Evolutionary conservation across 37 sponge, comb jelly and placozoan species (phyloP), one percentile per base, ranked within the genome.

Genomic region (Aplysina aerophoba): DNA sequence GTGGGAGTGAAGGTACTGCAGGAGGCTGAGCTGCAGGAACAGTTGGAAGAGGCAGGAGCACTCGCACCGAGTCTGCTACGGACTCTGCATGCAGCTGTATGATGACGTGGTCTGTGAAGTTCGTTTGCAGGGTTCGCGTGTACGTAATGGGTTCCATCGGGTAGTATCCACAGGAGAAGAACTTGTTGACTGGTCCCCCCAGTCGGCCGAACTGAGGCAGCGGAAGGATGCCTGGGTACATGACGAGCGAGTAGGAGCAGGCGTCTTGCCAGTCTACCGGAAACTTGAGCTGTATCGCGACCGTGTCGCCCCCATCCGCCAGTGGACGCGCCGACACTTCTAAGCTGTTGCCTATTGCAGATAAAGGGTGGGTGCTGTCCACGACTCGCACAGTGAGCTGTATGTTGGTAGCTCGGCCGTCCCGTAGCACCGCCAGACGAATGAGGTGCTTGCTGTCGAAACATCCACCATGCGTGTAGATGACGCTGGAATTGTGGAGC

Each of bases 121-220:
- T 62, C 64, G 28, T 27, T 11, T 4, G 24, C 28, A 2, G 2
- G 11, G 28, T 62, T 4, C 64, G 50, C 50, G 50, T 44, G 53
- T 75, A 75, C 3, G 41, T 22, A 36, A 75, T 19, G 2, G 78
- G 53, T 4, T 75, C 78, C 21, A 12, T 50, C 17, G 78, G 28
- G 44, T 17, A 24, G 78, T 36, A 75, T 37, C 78, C 78, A 75
- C 78, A 75, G 38, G 78, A n/a, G 37, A 40, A 50, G 2, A 19
- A 15, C 14, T 50, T 5, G 54, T 75, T 75, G 15, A 75, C 40
- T 19, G 78, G 78, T 1, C 78, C 78, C 5, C n/a, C 3, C 13
- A 75, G n/a, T 16, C 12, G 25, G 17, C 78, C 78, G 22, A 6
- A 75, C 4, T 40, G 78, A 31, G 78, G 78, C 3, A 75, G 53